phyloP scores from a whole-genome alignment of 2,797 vertebrate genomes.

The Peromyscus aztecus region DNA sequence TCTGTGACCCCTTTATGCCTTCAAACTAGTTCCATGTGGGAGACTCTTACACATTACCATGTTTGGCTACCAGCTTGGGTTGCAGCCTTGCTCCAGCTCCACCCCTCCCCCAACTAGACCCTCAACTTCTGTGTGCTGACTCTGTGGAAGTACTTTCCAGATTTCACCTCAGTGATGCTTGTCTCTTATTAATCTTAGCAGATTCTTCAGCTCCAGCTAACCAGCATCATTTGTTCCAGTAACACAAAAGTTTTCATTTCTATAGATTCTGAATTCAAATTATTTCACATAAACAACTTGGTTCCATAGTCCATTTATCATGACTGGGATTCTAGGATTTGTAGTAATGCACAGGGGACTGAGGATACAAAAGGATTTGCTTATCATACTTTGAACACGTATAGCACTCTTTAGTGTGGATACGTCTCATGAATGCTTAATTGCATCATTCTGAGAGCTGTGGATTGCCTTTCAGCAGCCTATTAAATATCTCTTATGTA shows the following conservation, averaged over 20 bases:
- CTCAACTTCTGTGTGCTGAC: neutral
- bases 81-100: neutral
- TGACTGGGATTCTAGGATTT: neutral
- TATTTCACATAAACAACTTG: neutral
- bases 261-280: neutral
- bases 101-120: neutral
- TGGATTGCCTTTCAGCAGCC: neutral
- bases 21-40: neutral
- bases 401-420: neutral
- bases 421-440: neutral
- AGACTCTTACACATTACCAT: neutral
- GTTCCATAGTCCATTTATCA: fast-evolving
- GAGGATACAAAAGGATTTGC: no score
- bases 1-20: neutral
- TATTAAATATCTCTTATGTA: neutral
- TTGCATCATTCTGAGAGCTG: neutral
- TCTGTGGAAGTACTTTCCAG: neutral
- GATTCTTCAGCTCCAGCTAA: neutral
- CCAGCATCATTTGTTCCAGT: neutral
- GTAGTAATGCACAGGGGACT: no score
- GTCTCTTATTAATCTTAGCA: neutral
- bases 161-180: neutral
- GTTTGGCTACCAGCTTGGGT: neutral
- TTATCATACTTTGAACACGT: neutral
- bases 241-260: neutral